Base-by-base conservation (phyloP, 2,797 vertebrate species). In the Neosilurus mollespiculum region DNA sequence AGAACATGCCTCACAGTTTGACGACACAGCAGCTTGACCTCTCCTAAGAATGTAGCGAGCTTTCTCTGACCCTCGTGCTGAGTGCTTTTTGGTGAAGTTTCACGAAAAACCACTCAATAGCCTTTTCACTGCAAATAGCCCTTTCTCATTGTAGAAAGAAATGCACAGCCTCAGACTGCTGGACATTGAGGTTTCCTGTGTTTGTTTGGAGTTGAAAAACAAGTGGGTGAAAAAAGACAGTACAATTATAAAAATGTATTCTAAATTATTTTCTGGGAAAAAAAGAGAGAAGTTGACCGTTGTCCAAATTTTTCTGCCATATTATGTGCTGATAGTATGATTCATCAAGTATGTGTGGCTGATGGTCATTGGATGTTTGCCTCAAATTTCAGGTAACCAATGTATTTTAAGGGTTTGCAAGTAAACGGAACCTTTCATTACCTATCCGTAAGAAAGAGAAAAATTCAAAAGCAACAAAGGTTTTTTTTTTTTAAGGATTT, bases 1-100 rank as follows among this genome's bases (percentile, higher is more conserved):
- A 79, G 65, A 79, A 34, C 61, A 85, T 84, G 82, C 85, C 87
- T 87, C 85, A 87, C 86, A 87, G 85, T 86, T 83, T 76, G 87
- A 86, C 73, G 43, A 84, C 67, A 75, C 81, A 83, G 78, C 77
- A 85, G 70, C 81, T 84, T 87, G 85, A 86, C 84, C 81, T 80
- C 79, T 69, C 79, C 76, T 72, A 86, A 86, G 79, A 81, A 85
- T 86, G 83, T 37, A 49, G 64, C 18, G 69, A 66, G 77, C 78
- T 88, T 65, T 76, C 64, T 65, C 72, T 78, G 86, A 87, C 81
- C 87, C 86, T 83, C 49, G 76, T 4, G 75, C 65, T 76, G 67
- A 71, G 79, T 69, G 65, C 84, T 82, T 75, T 83, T 78, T 80
- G 80, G 51, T 80, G 65, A 34, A 67, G 70, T 81, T 88, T 78